Conservation (phyloP, 1,140 invertebrate genomes). For the Neuroterus valhalla region DNA sequence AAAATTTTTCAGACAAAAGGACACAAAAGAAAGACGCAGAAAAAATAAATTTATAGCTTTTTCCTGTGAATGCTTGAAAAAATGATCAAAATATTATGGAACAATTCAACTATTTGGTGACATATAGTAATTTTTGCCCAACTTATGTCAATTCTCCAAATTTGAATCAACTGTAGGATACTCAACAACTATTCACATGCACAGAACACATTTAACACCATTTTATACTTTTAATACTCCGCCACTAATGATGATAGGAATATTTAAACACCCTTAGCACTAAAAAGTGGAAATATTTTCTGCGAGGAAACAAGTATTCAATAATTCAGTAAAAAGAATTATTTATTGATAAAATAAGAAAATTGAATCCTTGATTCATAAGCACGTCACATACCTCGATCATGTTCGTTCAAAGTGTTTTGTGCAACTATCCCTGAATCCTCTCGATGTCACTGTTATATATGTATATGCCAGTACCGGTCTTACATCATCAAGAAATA, state of each 20-base stretch:
- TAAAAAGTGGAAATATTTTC: neutral
- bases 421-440: slow-evolving; percentile 59
- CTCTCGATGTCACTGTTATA: slow-evolving; percentile 62
- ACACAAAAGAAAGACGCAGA: too few relatives aligned
- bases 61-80: too few relatives aligned
- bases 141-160: too few relatives aligned
- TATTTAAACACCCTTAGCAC: neutral
- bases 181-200: too few relatives aligned
- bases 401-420: slow-evolving; percentile 62
- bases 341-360: neutral
- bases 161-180: too few relatives aligned
- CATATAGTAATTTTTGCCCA: too few relatives aligned
- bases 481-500: slow-evolving; percentile 56
- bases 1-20: too few relatives aligned
- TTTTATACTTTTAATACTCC: neutral
- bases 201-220: neutral
- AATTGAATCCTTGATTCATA: neutral
- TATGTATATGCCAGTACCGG: slow-evolving; percentile 55
- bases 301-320: neutral
- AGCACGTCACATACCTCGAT: slow-evolving; percentile 61
- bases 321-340: neutral
- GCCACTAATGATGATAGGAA: neutral
- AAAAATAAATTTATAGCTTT: too few relatives aligned
- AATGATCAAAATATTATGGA: too few relatives aligned
- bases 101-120: too few relatives aligned